Evolutionary conservation across 2,113 vertebrate species (phyloP), one percentile per base, ranked within the genome.

Genomic region (Sinocyclocheilus anshuiensis): DNA sequence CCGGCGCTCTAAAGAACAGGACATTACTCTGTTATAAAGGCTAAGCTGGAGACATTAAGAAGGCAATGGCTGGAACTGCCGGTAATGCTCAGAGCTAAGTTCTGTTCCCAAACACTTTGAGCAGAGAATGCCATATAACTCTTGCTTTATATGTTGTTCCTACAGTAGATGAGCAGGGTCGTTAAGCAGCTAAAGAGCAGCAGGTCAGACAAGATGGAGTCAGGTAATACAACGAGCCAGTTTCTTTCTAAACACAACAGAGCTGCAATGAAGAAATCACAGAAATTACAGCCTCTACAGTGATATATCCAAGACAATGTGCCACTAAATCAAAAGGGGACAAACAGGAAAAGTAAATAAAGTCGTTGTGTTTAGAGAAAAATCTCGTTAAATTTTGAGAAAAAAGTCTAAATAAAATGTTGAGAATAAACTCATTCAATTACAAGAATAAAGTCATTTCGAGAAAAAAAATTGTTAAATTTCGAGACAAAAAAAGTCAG

Each of bases 11-110:
- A 90, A 87, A 90, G 57, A 87, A 71, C 86, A 83, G 81, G 67
- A 77, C 84, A 89, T 81, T 83, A 87, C 83, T 90, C 89, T 90
- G 93, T 91, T 91, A 91, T 91, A 92, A 94, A 89, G 89, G 87
- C 87, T 90, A 89, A 91, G 75, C 88, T 87, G 85, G 90, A 93
- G 89, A 88, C 86, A 86, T 90, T 91, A 92, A 89, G 91, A 92
- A 92, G 90, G 89, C 89, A 91, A 92, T 91, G 84, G 81, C 91
- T 94, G 83, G 90, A 90, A 93, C 91, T 90, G 90, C 86, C 42
- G 80, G 80, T 92, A 89, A 80, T 89, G 90, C 90, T 92, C 91
- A 90, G 77, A 91, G 67, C 18, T 22, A 22, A 42, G 18, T 42
- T 2, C 18, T 42, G 69, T 72, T 72, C 36, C 20, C 69, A 72